Evolutionary conservation across 23 tunicate species (phyloP).

Genomic region (Styela plicata): DNA sequence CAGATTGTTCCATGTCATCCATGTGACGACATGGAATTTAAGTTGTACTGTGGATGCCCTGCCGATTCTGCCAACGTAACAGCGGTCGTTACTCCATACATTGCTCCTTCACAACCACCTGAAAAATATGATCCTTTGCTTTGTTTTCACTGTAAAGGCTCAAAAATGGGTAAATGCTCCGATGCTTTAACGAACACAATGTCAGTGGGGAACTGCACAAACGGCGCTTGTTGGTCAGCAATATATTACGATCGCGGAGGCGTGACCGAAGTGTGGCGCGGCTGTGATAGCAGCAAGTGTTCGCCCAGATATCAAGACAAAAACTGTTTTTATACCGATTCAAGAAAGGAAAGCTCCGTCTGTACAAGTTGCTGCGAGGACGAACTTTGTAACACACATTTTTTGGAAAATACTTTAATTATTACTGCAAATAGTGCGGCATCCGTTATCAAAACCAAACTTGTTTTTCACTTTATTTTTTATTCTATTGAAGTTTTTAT

Average conservation of each 20-base stretch:
- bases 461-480: too few species aligned
- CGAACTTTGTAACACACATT: conserved; percentile 8
- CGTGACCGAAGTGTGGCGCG: background rate
- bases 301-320: background rate
- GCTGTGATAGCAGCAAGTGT: conserved; percentile 2
- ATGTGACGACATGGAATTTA: background rate
- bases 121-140: background rate
- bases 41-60: background rate
- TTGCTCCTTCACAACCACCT: background rate
- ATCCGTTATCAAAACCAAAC: background rate
- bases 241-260: background rate
- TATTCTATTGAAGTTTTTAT: too few species aligned
- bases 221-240: conserved; percentile 11
- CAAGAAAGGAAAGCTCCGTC: background rate
- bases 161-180: background rate
- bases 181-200: background rate
- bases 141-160: background rate
- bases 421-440: background rate
- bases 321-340: background rate
- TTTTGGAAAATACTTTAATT: background rate
- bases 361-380: conserved; percentile 1
- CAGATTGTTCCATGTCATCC: conserved; percentile 14
- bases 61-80: background rate
- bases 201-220: background rate
- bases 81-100: background rate